Base-by-base conservation (phyloP, 2,113 vertebrate genomes). In the Phyllostomus hastatus region DNA sequence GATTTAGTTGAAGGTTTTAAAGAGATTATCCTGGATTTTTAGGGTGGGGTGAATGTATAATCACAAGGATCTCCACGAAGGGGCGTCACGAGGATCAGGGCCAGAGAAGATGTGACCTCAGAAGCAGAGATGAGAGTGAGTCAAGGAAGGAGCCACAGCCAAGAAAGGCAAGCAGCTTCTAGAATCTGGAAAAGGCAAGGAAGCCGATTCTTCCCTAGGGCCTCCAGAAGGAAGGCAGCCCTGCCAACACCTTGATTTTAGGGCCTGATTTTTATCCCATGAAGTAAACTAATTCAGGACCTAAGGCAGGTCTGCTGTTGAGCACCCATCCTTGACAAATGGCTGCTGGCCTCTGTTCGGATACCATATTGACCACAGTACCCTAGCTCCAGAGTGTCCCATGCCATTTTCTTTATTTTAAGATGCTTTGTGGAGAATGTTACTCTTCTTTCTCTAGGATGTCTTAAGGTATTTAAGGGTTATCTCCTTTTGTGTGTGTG, bases 331-430 rank as follows among this genome's bases (percentile, higher is more conserved):
- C 52, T 80, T 50, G 54, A 41, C 41, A 33, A 4, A 28, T 26
- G 73, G 41, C 50, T 59, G 6, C 54, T 61, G 48, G 35, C 33
- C 43, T 67, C 35, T 73, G 73, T 41, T 59, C 54, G 75, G 69
- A 28, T 11, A 7, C 22, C 7, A 1, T 24, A 2, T 22, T 48
- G 66, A 46, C 28, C 46, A 7, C 1, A 66, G 22, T 48, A 24
- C 86, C 35, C n/a, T 38, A 0, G 41, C 19, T 54, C 26, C 7
- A 0, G 38, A 20, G 24, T 3, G 0, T 15, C 79, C 15, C 26
- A 7, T 48, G 17, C 46, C 26, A 20, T 72, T 33, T 91, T 83
- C 75, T 76, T 91, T 33, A 33, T 93, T 90, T 73, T 41, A 48
- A 67, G 61, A 54, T 11, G 9, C n/a, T 78, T 0, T 10, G 1